Evolutionary conservation across 2,888 invertebrate species (phyloP), one percentile per base, ranked within the genome.

Genomic region (Eupithecia subfuscata): DNA sequence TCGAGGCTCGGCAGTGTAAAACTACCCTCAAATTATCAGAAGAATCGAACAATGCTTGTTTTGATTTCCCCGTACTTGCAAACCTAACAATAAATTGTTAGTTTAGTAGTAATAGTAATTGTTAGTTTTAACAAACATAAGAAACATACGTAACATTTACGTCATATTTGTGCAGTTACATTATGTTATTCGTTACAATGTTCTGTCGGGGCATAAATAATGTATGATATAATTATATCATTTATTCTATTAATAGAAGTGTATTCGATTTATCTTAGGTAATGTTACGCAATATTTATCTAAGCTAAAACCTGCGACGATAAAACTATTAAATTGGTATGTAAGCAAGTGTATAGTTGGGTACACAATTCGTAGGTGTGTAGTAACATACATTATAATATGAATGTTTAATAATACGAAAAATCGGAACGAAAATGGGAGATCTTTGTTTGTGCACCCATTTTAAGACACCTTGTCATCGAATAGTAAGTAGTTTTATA

Each of bases 221-320:
- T 71, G 64, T 14, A 71, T 71, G 65, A 48, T 37, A 71, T 52
- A 71, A 65, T 48, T 65, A 67, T 71, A 65, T 71, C 48, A 52
- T 71, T 71, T 65, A 71, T 71, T 71, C 48, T 72, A 65, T 77
- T 70, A 69, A 22, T n/a, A n/a, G 37, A 40, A 37, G 37, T 67
- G 11, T n/a, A 12, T 56, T 22, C 68, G 56, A 37, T 67, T 56
- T 72, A 68, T 60, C 22, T 25, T 14, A 12, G 12, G 56, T 56
- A 56, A 25, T 60, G 22, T 60, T 60, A 60, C 60, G 25, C 12
- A 60, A 25, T 60, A 60, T 12, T 25, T 60, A 22, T 22, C 52
- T 22, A 22, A 52, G 52, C 0, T 9, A 25, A 3, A 25, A 11
- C 5, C 56, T 60, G 25, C 12, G 60, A 6, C 2, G 14, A 14